Conservation (phyloP, 2,888 invertebrate species). For the Bhutanitis thaidina region DNA sequence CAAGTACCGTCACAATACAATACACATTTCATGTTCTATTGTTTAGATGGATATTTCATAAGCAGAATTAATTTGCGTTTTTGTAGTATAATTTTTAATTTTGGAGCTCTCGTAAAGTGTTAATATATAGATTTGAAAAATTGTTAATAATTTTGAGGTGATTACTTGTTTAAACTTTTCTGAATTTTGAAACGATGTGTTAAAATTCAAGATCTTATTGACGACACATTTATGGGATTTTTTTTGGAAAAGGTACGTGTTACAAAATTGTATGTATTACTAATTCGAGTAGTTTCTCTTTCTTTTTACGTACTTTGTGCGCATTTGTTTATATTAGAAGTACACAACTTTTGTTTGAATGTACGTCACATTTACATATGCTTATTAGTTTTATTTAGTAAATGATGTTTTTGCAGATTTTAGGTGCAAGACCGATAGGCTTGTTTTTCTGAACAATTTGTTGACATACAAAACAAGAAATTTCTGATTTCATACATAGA, state of each 20-base stretch:
- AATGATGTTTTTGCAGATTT: neutral
- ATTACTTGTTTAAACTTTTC: neutral
- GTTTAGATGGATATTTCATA: too few relatives aligned
- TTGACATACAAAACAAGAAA: too few relatives aligned
- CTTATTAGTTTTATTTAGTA: neutral
- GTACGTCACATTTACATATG: conserved; percentile 5
- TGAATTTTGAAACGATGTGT: conserved; percentile 19
- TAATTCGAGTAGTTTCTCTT: neutral
- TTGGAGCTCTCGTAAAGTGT: too few relatives aligned
- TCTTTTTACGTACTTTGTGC: neutral
- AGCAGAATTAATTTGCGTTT: neutral
- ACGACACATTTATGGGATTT: conserved; percentile 27
- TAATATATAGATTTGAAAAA: too few relatives aligned
- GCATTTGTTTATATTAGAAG: conserved; percentile 12
- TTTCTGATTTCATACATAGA: too few relatives aligned
- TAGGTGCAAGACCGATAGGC: neutral
- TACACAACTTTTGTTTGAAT: conserved; percentile 1
- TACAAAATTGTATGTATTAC: neutral
- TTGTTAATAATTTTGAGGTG: too few relatives aligned
- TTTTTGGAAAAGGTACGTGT: conserved; percentile 26
- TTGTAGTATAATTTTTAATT: too few relatives aligned
- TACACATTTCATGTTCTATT: too few relatives aligned
- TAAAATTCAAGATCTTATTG: conserved; percentile 20
- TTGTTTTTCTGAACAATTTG: too few relatives aligned
- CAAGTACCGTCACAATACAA: too few relatives aligned